phyloP scores from a whole-genome alignment of 2,888 invertebrate genomes.

The Zaprionus bogoriensis region DNA sequence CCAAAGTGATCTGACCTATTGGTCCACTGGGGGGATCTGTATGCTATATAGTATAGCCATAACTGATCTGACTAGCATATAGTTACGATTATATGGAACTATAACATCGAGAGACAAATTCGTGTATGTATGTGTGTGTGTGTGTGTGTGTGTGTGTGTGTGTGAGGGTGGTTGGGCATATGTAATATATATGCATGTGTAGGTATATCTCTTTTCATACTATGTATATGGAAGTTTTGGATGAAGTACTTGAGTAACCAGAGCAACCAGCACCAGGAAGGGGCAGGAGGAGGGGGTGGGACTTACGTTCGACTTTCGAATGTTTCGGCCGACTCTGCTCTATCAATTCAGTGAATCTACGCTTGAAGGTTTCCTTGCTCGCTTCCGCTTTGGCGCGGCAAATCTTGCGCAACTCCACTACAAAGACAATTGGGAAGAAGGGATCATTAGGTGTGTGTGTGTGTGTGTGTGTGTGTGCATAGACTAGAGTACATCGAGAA shows the following conservation, averaged over 20 bases:
- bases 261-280: conserved; percentile 41
- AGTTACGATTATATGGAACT: conserved; percentile 19
- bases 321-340: conserved; percentile 49
- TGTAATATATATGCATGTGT: too few species aligned
- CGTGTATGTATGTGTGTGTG: conserved; percentile 13
- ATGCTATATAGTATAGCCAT: background rate
- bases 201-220: background rate
- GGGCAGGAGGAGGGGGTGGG: background rate
- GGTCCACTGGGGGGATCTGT: conserved; percentile 48
- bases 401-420: conserved; percentile 49
- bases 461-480: conserved; percentile 15
- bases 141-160: background rate
- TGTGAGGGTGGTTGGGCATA: background rate
- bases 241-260: background rate
- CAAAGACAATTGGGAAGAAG: conserved; percentile 49
- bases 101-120: conserved; percentile 27
- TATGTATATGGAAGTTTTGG: conserved; percentile 7
- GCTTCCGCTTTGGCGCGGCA: conserved; percentile 48
- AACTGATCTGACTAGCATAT: conserved; percentile 20
- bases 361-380: conserved; percentile 56
- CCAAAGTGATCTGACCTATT: conserved; percentile 35
- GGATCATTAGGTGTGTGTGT: conserved; percentile 20
- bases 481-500: conserved; percentile 22
- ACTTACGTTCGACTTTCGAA: conserved; percentile 58
- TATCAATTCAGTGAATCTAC: conserved; percentile 31